Base-by-base conservation (phyloP, 2,113 vertebrate species). In the Hemibagrus wyckioides region DNA sequence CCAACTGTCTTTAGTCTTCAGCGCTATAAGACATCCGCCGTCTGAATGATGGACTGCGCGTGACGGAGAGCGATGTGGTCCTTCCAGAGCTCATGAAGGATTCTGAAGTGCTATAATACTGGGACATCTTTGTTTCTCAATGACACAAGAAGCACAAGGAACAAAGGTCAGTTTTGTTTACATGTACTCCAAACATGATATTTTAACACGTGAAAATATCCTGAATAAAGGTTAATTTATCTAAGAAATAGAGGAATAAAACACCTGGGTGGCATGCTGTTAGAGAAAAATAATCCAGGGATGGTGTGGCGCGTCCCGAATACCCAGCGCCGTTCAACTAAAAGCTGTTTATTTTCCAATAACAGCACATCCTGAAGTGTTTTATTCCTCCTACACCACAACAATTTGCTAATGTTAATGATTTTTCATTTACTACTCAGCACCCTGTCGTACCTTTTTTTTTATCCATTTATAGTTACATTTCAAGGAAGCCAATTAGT, bases 1-100 rank as follows among this genome's bases (percentile, higher is more conserved):
- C 85, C 71, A 56, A 65, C 57, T n/a, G 25, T 87, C 59, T 82
- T 67, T 77, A 83, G 65, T 56, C 56, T 77, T 82, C 61, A 44
- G 65, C 50, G 80, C 75, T 56, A 41, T n/a, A 76, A 89, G 44
- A 85, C 56, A 69, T 86, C 84, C 67, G 52, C 56, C 63, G 39
- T 73, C 63, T 56, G 88, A 79, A 63, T 79, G 52, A 44, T 57
- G 56, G 36, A 39, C 88, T 83, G 84, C 69, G 61, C 23, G 75
- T 50, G 75, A 54, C 69, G 84, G 9, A 41, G 71, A n/a, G 15
- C 30, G 61, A 48, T 50, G 54, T 10, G 1, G 3, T 28, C 33
- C 56, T n/a, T 39, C 67, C 48, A 11, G 63, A 52, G 48, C 5
- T 75, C 50, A 63, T 36, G 82, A 36, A 83, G 6, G 39, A n/a